Evolutionary conservation across 2,888 invertebrate species (phyloP), one percentile per base, ranked within the genome.

Genomic region (Bellardia pandia): DNA sequence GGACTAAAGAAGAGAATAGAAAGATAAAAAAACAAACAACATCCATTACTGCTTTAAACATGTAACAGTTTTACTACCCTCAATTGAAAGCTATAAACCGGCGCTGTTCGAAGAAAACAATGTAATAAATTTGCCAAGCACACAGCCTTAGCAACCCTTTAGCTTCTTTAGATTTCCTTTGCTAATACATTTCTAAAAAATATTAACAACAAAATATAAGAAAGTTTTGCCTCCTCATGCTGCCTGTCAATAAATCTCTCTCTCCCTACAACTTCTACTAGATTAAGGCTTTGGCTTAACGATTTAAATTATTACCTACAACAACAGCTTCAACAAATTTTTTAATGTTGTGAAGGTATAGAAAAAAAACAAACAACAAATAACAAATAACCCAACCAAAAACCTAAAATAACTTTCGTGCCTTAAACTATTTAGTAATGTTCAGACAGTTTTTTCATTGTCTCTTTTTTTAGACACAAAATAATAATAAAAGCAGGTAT

Each of bases 331-430:
- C 6, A 6, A 1, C 23, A 2, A 37, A 1, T 14, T 14, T n/a
- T 4, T 37, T 37, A 60, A 60, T 9, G 30, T 30, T 58, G 3
- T 62, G 23, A 23, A 23, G 23, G 23, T 23, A 23, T 1, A 23
- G 23, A 23, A 0, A 23, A 23, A 23, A 23, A 23, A 23, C 0
- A 23, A 23, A n/a, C 3, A 62, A 37, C 1, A 33, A 5, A 62
- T 13, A 33, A 13, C 3, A 60, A 60, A 60, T 5, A 60, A 30
- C 0, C 33, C 5, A 13, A 9, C 16, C 16, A 58, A 60, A 74
- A 60, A 60, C 42, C 30, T 60, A 60, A 74, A 74, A 74, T 30
- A 45, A 60, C 33, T 60, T 60, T 60, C 60, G 74, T 30, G 58
- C 30, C 74, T 74, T 45, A 58, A 58, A 74, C 45, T 16, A 14